phyloP scores from a whole-genome alignment of 2,888 invertebrate species.

The Exocentrus adspersus region DNA sequence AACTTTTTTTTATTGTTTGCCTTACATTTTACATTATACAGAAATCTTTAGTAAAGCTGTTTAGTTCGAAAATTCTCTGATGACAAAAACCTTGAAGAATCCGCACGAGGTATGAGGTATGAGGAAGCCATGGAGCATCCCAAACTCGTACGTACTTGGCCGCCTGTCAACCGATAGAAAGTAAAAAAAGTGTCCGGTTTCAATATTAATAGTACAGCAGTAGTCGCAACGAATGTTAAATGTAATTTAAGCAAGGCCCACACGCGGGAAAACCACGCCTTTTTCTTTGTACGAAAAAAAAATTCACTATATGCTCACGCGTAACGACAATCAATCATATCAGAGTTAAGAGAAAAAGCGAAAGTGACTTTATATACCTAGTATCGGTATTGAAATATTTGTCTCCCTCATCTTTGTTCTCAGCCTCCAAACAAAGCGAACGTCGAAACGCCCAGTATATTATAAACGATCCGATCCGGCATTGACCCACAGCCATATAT shows the following conservation, averaged over 20 bases:
- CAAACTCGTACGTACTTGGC: neutral
- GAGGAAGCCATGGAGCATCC: constrained; percentile 2
- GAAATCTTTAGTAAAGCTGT: too few species aligned
- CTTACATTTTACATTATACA: too few species aligned
- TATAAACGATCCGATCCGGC: constrained; percentile 34
- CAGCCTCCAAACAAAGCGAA: neutral
- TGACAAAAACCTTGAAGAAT: too few species aligned
- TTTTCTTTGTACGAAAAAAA: neutral
- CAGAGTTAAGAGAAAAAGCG: too few species aligned
- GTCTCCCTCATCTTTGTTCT: neutral
- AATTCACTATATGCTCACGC: neutral
- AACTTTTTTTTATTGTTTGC: too few species aligned
- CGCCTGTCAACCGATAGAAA: neutral
- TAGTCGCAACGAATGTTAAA: neutral
- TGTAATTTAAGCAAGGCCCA: constrained; percentile 3
- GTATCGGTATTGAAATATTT: neutral
- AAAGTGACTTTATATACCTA: neutral
- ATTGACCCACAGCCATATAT: constrained; percentile 55
- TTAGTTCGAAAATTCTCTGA: too few species aligned
- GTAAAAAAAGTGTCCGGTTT: constrained; percentile 4
- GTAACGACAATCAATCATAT: neutral
- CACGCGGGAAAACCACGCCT: constrained; percentile 2
- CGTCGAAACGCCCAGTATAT: neutral
- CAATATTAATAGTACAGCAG: constrained; percentile 8
- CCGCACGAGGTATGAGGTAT: too few species aligned